Evolutionary conservation across 2,113 vertebrate species (phyloP).

Genomic region (Acanthisitta chloris): DNA sequence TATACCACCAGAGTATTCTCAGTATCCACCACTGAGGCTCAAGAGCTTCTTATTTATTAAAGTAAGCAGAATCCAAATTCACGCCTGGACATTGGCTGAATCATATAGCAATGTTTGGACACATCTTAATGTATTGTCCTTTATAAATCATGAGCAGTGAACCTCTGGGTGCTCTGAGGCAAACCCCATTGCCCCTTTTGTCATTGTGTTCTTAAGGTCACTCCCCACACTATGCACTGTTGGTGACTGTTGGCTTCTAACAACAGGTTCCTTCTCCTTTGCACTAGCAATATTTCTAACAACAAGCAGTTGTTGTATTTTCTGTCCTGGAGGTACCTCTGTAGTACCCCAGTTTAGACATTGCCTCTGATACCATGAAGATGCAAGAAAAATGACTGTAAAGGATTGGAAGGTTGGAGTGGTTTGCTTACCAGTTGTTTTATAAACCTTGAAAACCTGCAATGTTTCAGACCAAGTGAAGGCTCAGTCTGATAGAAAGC

Average conservation of each 20-base stretch:
- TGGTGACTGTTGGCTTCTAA: not conserved
- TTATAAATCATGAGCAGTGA: accelerated
- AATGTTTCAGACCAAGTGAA: not conserved
- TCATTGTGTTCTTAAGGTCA: accelerated
- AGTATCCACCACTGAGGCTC: not conserved
- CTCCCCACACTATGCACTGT: not conserved
- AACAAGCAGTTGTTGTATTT: not conserved
- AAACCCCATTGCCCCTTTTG: not conserved
- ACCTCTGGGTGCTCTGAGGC: not conserved
- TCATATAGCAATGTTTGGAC: not conserved
- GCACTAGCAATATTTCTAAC: not conserved
- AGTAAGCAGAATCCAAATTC: not conserved
- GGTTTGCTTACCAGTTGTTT: not conserved
- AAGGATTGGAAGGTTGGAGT: not conserved
- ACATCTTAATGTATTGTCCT: not conserved
- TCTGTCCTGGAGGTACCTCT: not conserved
- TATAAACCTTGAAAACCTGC: not conserved
- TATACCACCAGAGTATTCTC: not conserved
- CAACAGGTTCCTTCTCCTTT: not conserved
- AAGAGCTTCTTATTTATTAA: not conserved
- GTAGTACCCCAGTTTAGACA: not conserved
- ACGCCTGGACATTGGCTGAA: not conserved
- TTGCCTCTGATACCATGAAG: not conserved
- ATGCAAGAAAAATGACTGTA: not conserved
- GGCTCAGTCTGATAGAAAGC: not conserved